These are phyloP conservation scores for Brachionus sp. DNA, from an alignment of 1,140 invertebrate genomes.

Conservation along the genomic window DNA sequence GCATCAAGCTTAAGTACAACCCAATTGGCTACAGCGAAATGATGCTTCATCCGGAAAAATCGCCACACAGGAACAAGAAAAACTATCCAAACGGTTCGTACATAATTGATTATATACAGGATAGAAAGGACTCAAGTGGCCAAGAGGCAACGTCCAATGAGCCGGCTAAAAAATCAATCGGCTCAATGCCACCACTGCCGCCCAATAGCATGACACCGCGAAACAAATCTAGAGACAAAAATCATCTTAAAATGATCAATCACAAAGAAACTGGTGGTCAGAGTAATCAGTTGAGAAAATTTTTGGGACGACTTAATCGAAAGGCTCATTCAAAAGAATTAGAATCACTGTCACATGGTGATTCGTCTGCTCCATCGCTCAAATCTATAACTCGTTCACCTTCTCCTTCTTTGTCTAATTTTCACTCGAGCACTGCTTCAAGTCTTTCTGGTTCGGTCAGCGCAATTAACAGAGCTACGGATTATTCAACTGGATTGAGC, in stretches of 20 bases:
- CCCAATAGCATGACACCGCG: slow-evolving; percentile 4
- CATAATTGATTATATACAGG: slow-evolving; percentile 66
- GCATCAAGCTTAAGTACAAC: slow-evolving; percentile 94
- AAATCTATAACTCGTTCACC: slow-evolving; percentile 55
- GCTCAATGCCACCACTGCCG: slow-evolving; percentile 25
- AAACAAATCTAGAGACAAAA: slow-evolving; percentile 29
- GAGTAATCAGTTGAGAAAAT: slow-evolving; percentile 10
- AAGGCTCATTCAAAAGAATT: slow-evolving; percentile 40
- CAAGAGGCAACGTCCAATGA: background rate
- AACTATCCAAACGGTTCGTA: background rate
- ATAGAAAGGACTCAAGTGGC: slow-evolving; percentile 66
- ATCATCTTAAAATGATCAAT: slow-evolving; percentile 24
- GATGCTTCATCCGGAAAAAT: slow-evolving; percentile 39
- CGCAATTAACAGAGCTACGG: background rate
- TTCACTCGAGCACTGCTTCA: slow-evolving; percentile 44
- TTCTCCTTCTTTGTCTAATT: slow-evolving; percentile 50
- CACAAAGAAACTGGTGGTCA: background rate
- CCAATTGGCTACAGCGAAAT: slow-evolving; percentile 65
- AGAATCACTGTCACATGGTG: slow-evolving; percentile 39
- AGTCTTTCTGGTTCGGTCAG: slow-evolving; percentile 59
- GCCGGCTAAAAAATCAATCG: slow-evolving; percentile 33
- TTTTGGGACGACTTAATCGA: slow-evolving; percentile 10
- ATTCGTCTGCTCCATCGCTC: slow-evolving; percentile 54
- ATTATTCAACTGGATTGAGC: background rate
- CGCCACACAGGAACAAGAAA: slow-evolving; percentile 24